These are phyloP conservation scores for Callyntrura guangdongensis DNA, from an alignment of 2,888 invertebrate genomes.

Conservation along the genomic window DNA sequence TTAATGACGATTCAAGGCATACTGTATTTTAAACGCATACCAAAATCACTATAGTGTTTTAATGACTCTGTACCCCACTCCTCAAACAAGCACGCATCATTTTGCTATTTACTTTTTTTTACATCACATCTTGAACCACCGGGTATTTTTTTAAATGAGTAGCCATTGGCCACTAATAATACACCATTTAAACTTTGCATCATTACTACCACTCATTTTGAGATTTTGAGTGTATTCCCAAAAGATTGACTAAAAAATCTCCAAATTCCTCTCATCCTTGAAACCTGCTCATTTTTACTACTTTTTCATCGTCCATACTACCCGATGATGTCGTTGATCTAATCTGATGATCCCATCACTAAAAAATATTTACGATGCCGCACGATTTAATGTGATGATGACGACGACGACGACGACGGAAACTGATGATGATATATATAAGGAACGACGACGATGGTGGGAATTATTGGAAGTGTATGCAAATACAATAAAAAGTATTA, in stretches of 20 bases:
- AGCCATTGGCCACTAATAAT: no score
- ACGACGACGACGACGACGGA: neutral
- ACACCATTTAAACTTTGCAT: no score
- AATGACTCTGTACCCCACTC: no score
- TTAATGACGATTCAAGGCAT: neutral
- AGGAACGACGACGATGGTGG: neutral
- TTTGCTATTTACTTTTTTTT: no score
- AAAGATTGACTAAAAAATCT: no score
- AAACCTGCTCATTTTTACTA: neutral
- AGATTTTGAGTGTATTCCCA: no score
- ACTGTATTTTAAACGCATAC: neutral
- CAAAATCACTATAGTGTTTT: neutral
- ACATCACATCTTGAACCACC: no score
- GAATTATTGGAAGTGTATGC: constrained; percentile 20
- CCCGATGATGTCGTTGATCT: neutral
- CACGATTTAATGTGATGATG: no score
- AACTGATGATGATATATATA: neutral
- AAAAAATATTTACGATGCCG: constrained; percentile 1
- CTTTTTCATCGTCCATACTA: neutral
- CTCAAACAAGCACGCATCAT: no score
- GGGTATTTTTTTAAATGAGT: no score
- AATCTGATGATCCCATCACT: constrained; percentile 10
- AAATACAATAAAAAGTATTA: constrained; percentile 10
- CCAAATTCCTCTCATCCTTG: neutral
- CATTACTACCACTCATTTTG: no score